Evolutionary conservation across 2,888 invertebrate genomes (phyloP).

Genomic region (Nyleta sp.): DNA sequence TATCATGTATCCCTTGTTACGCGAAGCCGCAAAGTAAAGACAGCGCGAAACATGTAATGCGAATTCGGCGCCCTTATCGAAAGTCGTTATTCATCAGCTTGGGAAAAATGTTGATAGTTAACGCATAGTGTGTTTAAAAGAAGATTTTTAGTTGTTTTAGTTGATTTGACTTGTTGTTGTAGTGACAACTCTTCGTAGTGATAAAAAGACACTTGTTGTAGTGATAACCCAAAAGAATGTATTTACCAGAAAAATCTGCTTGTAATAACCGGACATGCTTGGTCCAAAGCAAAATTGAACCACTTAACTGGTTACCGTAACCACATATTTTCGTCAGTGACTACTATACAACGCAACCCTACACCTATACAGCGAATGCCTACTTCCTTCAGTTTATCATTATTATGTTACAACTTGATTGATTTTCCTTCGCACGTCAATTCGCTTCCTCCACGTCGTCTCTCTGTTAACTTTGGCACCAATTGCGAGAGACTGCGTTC

Average conservation of each 20-base stretch:
- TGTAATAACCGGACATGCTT: too few relatives aligned
- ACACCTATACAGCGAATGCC: slow-evolving; percentile 1
- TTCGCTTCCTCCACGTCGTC: slow-evolving; percentile 23
- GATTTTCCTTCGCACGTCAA: slow-evolving; percentile 45
- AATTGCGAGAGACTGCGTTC: slow-evolving; percentile 48
- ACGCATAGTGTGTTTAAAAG: too few relatives aligned
- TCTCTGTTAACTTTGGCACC: slow-evolving; percentile 53
- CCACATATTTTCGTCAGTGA: background rate
- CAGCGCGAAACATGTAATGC: slow-evolving; percentile 38
- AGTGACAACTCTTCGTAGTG: too few relatives aligned
- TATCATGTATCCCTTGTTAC: slow-evolving; percentile 32
- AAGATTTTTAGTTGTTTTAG: too few relatives aligned
- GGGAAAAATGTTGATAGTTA: too few relatives aligned
- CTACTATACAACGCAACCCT: too few relatives aligned
- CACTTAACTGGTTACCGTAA: too few relatives aligned
- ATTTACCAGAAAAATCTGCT: too few relatives aligned
- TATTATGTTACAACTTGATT: slow-evolving; percentile 51
- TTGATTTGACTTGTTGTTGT: too few relatives aligned
- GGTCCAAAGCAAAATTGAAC: too few relatives aligned
- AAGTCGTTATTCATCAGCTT: slow-evolving; percentile 20
- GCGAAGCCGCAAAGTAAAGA: slow-evolving; percentile 33
- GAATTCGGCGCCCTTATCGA: slow-evolving; percentile 20
- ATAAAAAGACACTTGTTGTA: too few relatives aligned
- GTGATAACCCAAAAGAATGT: too few relatives aligned
- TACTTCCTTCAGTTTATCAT: slow-evolving; percentile 32